These are phyloP conservation scores for Cariama cristata DNA, from an alignment of 2,113 vertebrate genomes.

Conservation along the genomic window DNA sequence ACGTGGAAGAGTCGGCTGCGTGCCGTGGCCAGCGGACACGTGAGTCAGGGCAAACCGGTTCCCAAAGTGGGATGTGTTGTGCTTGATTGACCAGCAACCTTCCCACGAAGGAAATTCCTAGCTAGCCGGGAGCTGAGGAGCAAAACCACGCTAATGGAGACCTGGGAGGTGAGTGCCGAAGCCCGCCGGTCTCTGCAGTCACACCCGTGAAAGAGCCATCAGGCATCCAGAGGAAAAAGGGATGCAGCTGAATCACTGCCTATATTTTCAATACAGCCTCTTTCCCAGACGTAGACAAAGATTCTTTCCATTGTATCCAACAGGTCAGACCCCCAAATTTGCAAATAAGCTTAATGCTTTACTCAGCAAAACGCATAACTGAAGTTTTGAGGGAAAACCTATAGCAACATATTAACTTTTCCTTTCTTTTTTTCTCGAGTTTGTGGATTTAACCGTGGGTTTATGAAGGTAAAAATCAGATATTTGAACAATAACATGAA, in stretches of 20 bases:
- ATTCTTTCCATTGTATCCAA: background rate
- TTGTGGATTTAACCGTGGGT: background rate
- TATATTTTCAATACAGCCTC: background rate
- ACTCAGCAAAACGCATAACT: background rate
- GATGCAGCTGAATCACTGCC: background rate
- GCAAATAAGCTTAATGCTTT: background rate
- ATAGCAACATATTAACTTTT: background rate
- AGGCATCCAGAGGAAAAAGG: background rate
- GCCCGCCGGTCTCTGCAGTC: background rate
- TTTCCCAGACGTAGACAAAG: accelerated
- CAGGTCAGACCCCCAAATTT: background rate
- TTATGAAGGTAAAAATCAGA: background rate
- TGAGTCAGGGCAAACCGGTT: background rate
- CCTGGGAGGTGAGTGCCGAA: background rate
- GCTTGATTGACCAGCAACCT: background rate
- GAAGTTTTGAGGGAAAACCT: background rate
- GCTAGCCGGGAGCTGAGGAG: background rate
- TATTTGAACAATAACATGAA: background rate
- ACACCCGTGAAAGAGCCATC: background rate
- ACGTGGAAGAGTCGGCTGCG: background rate
- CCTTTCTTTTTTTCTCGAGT: background rate
- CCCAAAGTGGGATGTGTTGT: background rate
- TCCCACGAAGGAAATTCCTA: background rate
- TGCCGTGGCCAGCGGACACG: background rate
- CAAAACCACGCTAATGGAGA: background rate